Percentiles rank a stretch among this genome's conserved stretches.
These are phyloP conservation scores for Anhinga rufa DNA, from an alignment of 2,113 vertebrate genomes.

Conservation along the genomic window DNA sequence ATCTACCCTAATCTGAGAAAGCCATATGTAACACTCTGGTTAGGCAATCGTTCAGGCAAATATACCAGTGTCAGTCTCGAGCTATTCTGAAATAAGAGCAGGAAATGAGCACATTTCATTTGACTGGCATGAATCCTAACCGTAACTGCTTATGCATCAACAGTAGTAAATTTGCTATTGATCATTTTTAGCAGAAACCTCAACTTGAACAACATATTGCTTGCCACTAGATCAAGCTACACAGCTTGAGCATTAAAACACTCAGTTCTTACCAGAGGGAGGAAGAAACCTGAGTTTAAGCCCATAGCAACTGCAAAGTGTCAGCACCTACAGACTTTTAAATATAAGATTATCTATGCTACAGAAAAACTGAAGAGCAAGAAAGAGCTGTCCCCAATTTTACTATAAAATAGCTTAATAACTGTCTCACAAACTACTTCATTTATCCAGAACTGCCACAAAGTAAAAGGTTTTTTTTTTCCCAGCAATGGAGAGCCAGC, in stretches of 20 bases:
- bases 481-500: not conserved
- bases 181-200: not conserved
- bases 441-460: not conserved
- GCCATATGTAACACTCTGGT: accelerated
- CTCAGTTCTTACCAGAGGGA: not conserved
- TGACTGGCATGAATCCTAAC: not conserved
- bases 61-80: not conserved
- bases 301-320: not conserved
- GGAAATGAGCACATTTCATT: not conserved
- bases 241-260: not conserved
- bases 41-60: not conserved
- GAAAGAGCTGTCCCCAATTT: not conserved
- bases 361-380: not conserved
- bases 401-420: not conserved
- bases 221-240: not conserved
- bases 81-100: not conserved
- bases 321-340: not conserved
- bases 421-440: not conserved
- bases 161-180: not conserved
- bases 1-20: not conserved
- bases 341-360: not conserved
- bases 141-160: not conserved
- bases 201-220: not conserved
- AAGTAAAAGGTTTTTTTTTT: not conserved
- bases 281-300: not conserved